Base-by-base conservation (phyloP, 2,888 invertebrate species). In the Eristalinus aeneus region DNA sequence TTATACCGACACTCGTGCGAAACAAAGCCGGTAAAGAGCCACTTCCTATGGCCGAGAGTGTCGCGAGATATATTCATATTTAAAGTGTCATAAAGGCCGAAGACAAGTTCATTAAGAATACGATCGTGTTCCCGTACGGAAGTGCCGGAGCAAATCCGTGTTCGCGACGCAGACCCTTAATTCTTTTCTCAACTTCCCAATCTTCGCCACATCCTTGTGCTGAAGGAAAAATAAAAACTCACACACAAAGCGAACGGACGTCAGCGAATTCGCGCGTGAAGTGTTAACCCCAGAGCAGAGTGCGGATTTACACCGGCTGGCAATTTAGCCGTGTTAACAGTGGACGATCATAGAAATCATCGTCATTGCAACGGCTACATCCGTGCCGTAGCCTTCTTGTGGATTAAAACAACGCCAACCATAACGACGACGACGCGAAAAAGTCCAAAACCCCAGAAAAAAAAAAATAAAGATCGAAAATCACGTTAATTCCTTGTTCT, bases 401-500 rank as follows among this genome's bases (percentile, higher is more conserved):
- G 77, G 77, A 82, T 82, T 78, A 82, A 73, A 78, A n/a, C 46
- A 16, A 16, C 46, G 2, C 5, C 46, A 46, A 46, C 46, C n/a
- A 46, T 46, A 46, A 46, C n/a, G n/a, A 16, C 46, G 46, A 46
- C 46, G n/a, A 46, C 46, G 46, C 46, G 46, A 46, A 12, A 12
- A 12, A 80, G 65, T 10, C 54, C 71, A 76, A 67, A 63, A 75
- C 20, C n/a, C n/a, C n/a, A n/a, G n/a, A n/a, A 72, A 74, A 68
- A 58, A 75, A 60, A 72, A 83, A 61, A 61, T 54, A 61, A 61
- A 32, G 54, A 23, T 54, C 31, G 34, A 65, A 79, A 84, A 84
- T 84, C 84, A 85, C 84, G 75, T 77, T 81, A 80, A 76, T 81
- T 81, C 82, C 36, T 77, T 77, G 77, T 73, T 69, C 77, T 64